Conservation (phyloP, 2,888 invertebrate genomes). For the Helobdella robusta region DNA sequence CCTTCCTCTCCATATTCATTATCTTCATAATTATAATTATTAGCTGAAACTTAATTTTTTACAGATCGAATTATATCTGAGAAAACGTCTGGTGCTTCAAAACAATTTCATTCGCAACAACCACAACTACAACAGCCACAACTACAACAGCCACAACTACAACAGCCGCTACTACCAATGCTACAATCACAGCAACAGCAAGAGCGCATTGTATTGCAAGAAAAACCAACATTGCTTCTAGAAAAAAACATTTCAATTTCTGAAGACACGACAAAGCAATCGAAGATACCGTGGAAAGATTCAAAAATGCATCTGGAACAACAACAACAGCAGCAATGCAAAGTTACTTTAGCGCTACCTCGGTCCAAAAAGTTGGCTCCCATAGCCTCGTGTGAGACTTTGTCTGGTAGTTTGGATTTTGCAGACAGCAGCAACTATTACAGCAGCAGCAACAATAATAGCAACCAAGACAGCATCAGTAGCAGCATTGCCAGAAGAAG, state of each 20-base stretch:
- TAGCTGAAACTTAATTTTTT: no score
- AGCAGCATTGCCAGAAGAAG: conserved; percentile 20
- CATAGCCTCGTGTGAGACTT: conserved; percentile 48
- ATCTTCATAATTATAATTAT: no score
- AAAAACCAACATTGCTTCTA: no score
- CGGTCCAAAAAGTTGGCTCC: conserved; percentile 44
- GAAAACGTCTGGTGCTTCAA: no score
- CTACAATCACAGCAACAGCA: not conserved
- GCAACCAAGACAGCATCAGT: conserved; percentile 10
- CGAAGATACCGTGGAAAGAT: no score
- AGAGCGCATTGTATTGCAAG: no score
- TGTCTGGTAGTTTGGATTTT: conserved; percentile 39
- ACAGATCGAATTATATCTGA: no score
- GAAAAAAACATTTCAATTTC: no score
- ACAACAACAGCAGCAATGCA: conserved; percentile 2
- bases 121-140: no score
- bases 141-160: not conserved
- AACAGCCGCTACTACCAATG: not conserved
- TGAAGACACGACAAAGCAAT: no score
- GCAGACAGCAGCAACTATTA: conserved; percentile 13
- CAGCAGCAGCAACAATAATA: conserved; percentile 14
- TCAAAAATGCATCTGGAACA: not conserved
- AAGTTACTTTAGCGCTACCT: conserved; percentile 34
- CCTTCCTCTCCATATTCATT: no score
- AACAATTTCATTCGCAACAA: no score